Conservation (phyloP, 2,888 invertebrate species). For the Copidosoma aretas region DNA sequence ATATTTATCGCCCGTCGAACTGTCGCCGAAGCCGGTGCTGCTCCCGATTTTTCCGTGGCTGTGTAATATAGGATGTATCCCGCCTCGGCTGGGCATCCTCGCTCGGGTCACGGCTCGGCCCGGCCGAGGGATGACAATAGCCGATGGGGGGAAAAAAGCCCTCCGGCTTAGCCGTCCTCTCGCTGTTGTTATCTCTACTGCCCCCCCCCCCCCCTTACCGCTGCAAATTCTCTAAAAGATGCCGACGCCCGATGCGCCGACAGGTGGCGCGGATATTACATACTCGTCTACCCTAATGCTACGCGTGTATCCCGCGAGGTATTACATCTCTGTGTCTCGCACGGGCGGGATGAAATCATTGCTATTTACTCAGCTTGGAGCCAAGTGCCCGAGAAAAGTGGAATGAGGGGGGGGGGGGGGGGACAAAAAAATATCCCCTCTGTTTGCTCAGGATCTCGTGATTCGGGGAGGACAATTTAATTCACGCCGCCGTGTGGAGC, state of each 20-base stretch:
- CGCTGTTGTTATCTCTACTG: neutral
- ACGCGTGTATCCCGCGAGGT: too few species aligned
- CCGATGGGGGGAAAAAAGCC: conserved; percentile 6
- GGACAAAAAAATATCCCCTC: conserved; percentile 22
- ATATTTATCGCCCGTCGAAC: conserved; percentile 33
- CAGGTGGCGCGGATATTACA: too few species aligned
- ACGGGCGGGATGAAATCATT: conserved; percentile 39
- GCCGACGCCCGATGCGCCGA: too few species aligned
- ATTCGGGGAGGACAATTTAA: conserved; percentile 33
- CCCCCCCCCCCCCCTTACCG: neutral
- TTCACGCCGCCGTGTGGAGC: conserved; percentile 29
- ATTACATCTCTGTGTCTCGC: too few species aligned
- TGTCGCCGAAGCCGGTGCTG: conserved; percentile 16
- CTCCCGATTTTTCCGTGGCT: conserved; percentile 33
- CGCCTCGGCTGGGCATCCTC: neutral
- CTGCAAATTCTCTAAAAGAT: neutral
- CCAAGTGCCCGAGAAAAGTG: conserved; percentile 3
- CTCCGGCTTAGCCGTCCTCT: conserved; percentile 39
- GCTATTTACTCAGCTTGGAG: conserved; percentile 40
- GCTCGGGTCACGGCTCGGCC: conserved; percentile 1
- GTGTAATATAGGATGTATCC: too few species aligned
- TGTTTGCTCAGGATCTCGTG: conserved; percentile 39
- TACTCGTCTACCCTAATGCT: too few species aligned
- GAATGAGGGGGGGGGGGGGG: neutral
- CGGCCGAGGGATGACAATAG: conserved; percentile 17